Conservation (phyloP, 2,113 vertebrate genomes). For the Malaclemys terrapin region DNA sequence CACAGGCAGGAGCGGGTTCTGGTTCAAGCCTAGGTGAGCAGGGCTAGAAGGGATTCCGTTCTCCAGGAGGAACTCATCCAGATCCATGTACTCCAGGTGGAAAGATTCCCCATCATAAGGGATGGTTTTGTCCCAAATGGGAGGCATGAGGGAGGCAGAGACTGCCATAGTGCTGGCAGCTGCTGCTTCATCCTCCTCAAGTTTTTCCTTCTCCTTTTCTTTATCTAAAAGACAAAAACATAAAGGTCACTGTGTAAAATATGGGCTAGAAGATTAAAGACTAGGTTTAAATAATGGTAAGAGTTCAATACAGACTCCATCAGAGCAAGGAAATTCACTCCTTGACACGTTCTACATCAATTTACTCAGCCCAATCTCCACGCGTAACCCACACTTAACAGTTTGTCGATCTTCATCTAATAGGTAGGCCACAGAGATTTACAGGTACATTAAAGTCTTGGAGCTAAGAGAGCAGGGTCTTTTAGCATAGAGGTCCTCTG, state of each 20-base stretch:
- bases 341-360: background rate
- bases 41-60: conserved; percentile 94
- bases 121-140: conserved; percentile 99
- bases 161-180: conserved; percentile 86
- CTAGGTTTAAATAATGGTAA: background rate
- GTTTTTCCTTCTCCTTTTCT: conserved; percentile 85
- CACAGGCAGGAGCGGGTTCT: conserved; percentile 86
- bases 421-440: background rate
- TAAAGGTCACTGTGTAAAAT: conserved; percentile 56
- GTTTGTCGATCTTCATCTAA: rapidly evolving
- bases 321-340: conserved; percentile 6
- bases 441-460: background rate
- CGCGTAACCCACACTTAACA: background rate
- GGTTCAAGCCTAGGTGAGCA: conserved; percentile 83
- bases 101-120: conserved; percentile 97
- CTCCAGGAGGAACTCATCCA: conserved; percentile 98
- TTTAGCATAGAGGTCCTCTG: too few species aligned
- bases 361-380: background rate
- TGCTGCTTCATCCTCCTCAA: conserved; percentile 84
- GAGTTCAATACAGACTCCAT: background rate
- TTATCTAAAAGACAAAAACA: conserved; percentile 82
- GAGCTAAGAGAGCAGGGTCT: background rate
- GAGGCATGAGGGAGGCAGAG: conserved; percentile 95
- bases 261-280: conserved; percentile 1
- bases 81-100: conserved; percentile 99